Conservation (phyloP, 2,888 invertebrate species). For the Agriotes lineatus region DNA sequence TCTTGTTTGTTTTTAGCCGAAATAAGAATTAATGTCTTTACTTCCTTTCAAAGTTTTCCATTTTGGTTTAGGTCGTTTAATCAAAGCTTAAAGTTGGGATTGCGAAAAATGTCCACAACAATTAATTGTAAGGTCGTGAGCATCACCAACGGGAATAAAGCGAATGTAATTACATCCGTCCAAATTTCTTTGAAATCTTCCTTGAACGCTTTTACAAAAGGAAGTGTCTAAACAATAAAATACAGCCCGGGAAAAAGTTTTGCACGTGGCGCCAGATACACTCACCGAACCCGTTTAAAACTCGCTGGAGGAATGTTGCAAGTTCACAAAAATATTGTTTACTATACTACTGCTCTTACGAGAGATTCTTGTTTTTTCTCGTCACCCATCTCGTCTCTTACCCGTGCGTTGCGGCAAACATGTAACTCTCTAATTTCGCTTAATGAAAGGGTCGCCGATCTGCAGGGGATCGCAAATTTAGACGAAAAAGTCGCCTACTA, state of each 20-base stretch:
- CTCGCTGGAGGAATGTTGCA: slow-evolving; percentile 11
- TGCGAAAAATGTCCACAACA: no score
- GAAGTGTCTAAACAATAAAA: background rate
- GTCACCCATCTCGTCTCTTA: background rate
- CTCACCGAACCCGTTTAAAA: slow-evolving; percentile 14
- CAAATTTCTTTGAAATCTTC: no score
- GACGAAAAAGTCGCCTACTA: background rate
- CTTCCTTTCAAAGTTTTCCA: no score
- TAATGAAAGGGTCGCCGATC: background rate
- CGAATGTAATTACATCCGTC: no score
- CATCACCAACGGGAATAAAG: no score
- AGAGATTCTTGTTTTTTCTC: slow-evolving; percentile 2
- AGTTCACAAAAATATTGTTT: slow-evolving; percentile 11
- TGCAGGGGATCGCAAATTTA: background rate
- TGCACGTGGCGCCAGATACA: slow-evolving; percentile 14
- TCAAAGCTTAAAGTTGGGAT: no score
- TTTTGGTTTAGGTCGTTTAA: no score
- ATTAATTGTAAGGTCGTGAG: no score
- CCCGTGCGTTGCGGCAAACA: background rate
- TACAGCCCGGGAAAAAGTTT: background rate
- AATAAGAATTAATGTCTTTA: no score
- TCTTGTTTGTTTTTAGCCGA: no score
- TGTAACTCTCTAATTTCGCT: background rate
- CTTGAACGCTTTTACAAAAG: background rate
- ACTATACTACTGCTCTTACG: slow-evolving; percentile 10